Percentiles rank a stretch among this genome's conserved stretches.
Evolutionary conservation across 2,888 invertebrate genomes (phyloP).

Genomic region (Macaria liturata): DNA sequence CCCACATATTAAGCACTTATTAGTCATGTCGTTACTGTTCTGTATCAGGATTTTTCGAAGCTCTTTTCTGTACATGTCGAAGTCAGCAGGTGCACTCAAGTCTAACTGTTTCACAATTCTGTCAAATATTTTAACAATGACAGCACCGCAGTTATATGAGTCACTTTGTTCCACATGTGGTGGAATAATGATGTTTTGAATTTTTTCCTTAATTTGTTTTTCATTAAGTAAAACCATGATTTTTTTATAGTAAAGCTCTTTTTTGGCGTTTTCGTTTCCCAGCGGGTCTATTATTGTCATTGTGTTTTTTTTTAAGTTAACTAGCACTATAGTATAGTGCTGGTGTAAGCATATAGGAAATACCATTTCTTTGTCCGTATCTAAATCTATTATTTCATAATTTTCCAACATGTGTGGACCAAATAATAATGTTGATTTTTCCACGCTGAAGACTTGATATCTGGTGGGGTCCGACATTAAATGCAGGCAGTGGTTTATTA

Average conservation of each 20-base stretch:
- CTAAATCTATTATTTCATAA: neutral
- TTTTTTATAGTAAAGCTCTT: constrained; percentile 3
- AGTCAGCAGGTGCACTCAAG: too few relatives aligned
- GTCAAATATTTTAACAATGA: neutral
- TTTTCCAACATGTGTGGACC: neutral
- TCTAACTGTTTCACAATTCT: neutral
- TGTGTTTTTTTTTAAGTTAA: neutral
- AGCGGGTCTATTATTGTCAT: constrained; percentile 1
- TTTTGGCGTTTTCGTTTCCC: too few relatives aligned
- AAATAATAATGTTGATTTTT: constrained; percentile 5
- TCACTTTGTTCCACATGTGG: neutral
- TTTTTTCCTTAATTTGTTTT: neutral
- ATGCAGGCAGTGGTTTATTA: too few relatives aligned
- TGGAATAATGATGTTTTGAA: neutral
- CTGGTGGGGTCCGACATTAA: neutral
- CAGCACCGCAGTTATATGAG: constrained; percentile 5
- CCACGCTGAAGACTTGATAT: constrained; percentile 5
- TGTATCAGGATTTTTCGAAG: too few relatives aligned
- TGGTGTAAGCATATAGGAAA: constrained; percentile 3
- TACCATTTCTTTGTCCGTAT: constrained; percentile 1
- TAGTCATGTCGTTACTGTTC: too few relatives aligned
- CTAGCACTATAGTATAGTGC: constrained; percentile 3
- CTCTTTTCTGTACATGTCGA: too few relatives aligned
- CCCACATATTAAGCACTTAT: too few relatives aligned
- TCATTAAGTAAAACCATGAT: constrained; percentile 1